Percentiles rank a stretch among this genome's conserved stretches.
phyloP scores from a whole-genome alignment of 2,888 invertebrate genomes.

The Cotesia congregata region DNA sequence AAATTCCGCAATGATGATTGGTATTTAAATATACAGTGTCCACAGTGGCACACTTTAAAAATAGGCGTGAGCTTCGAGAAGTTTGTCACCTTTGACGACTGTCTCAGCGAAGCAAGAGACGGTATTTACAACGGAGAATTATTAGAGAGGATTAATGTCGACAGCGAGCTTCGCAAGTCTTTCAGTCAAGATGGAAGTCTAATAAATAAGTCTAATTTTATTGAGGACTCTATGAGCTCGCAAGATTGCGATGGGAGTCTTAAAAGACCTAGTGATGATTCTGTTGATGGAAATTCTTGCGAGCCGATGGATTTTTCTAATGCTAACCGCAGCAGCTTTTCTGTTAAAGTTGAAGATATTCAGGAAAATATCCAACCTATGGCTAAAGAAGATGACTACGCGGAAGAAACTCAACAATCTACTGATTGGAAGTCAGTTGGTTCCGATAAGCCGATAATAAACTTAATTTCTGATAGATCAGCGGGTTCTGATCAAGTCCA shows the following conservation, averaged over 20 bases:
- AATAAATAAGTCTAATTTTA: constrained; percentile 25
- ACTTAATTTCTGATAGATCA: not conserved
- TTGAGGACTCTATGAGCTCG: constrained; percentile 10
- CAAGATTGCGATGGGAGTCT: not conserved
- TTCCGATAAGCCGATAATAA: not conserved
- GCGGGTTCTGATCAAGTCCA: not conserved
- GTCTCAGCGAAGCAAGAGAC: constrained; percentile 46
- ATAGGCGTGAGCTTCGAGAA: constrained; percentile 54
- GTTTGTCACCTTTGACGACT: constrained; percentile 62
- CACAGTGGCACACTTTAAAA: constrained; percentile 52
- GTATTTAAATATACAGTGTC: constrained; percentile 51
- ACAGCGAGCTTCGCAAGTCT: constrained; percentile 40
- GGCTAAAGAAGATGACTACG: not conserved
- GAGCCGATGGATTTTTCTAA: not conserved
- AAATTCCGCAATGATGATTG: constrained; percentile 58
- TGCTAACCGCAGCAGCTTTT: not conserved
- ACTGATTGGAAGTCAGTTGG: not conserved
- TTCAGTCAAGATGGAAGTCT: constrained; percentile 13
- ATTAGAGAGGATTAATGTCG: constrained; percentile 8
- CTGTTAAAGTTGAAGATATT: not conserved
- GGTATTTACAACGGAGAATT: constrained; percentile 11
- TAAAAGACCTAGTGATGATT: constrained; percentile 28
- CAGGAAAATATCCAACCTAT: not conserved
- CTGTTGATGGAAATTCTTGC: not conserved
- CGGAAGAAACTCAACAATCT: not conserved